Evolutionary conservation across 2,113 vertebrate genomes (phyloP).

Genomic region (Stomatorhinus ivindoensis): DNA sequence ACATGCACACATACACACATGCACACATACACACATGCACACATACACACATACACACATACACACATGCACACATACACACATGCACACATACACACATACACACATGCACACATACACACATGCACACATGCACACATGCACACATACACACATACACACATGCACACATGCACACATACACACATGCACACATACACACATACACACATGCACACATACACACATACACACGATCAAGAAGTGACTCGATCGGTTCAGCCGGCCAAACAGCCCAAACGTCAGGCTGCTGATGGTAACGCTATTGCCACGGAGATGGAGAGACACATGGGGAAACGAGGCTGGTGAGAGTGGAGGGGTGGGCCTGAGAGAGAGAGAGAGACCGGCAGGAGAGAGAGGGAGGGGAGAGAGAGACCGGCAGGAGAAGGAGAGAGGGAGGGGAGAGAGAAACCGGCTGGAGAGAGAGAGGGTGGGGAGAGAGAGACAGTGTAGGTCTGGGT

Average conservation of each 20-base stretch:
- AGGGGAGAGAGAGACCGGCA: no score
- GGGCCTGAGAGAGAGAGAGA: not conserved
- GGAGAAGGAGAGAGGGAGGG: no score
- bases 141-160: conserved; percentile 41
- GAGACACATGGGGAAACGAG: not conserved
- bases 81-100: conserved; percentile 42
- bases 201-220: conserved; percentile 40
- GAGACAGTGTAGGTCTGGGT: not conserved
- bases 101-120: conserved; percentile 40
- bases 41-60: conserved; percentile 39
- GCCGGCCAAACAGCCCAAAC: not conserved
- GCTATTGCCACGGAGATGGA: not conserved
- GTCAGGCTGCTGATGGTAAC: not conserved
- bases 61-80: conserved; percentile 40
- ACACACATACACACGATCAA: conserved; percentile 36
- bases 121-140: conserved; percentile 42
- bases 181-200: conserved; percentile 42
- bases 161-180: conserved; percentile 39
- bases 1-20: conserved; percentile 42
- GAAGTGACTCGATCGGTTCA: not conserved
- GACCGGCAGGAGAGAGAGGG: not conserved
- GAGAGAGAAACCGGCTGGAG: no score
- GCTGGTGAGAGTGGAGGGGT: not conserved
- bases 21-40: conserved; percentile 41
- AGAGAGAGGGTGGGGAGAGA: not conserved